Conservation (phyloP, 2,888 invertebrate genomes). For the Glyphotaelius pellucidus region DNA sequence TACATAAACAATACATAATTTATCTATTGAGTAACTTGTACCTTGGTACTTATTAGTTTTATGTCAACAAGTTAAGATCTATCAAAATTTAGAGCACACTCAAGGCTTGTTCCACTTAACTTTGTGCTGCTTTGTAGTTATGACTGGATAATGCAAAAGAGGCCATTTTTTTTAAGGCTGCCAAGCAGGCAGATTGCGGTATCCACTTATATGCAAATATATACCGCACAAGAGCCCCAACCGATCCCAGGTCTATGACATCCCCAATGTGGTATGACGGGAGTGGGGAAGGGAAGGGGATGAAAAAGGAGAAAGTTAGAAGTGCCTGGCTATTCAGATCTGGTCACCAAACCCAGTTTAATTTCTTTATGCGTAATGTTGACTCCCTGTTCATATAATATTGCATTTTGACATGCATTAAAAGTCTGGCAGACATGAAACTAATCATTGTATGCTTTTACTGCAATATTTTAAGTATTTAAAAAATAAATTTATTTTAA, state of each 20-base stretch:
- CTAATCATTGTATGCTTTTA: neutral
- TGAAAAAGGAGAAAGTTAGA: too few species aligned
- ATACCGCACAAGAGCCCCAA: too few species aligned
- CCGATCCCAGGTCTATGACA: too few species aligned
- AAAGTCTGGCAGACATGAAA: neutral
- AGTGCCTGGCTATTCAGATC: too few species aligned
- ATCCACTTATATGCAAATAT: too few species aligned
- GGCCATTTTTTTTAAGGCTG: too few species aligned
- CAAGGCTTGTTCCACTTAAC: neutral
- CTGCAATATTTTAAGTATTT: neutral
- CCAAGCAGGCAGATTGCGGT: too few species aligned
- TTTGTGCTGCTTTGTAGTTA: too few species aligned
- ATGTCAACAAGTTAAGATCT: neutral
- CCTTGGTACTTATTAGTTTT: neutral
- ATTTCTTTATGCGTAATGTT: neutral
- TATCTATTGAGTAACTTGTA: neutral
- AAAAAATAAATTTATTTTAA: neutral
- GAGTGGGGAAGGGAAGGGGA: too few species aligned
- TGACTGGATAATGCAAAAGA: too few species aligned
- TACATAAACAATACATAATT: too few species aligned
- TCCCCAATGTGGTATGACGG: too few species aligned
- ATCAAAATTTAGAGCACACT: neutral
- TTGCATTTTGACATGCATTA: neutral
- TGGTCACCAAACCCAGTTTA: neutral
- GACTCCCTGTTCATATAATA: neutral